Conservation (phyloP, 2,888 invertebrate genomes). For the Agrochola lychnidis region DNA sequence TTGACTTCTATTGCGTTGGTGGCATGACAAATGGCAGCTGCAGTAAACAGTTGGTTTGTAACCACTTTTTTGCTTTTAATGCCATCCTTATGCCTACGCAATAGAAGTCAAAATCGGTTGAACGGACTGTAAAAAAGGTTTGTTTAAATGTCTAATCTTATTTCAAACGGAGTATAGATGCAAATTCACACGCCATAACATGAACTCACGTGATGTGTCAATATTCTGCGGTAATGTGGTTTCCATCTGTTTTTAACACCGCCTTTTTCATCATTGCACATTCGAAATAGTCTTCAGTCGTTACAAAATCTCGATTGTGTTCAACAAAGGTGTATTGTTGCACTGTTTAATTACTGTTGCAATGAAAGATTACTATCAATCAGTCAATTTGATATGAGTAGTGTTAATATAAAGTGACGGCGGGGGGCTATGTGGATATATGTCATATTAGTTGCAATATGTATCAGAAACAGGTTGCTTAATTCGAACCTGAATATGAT, state of each 20-base stretch:
- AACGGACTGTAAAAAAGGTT: too few relatives aligned
- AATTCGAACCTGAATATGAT: conserved; percentile 2
- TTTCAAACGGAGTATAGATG: too few relatives aligned
- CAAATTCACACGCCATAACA: conserved; percentile 16
- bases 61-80: too few relatives aligned
- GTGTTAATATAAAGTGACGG: conserved; percentile 28
- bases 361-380: conserved; percentile 59
- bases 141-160: too few relatives aligned
- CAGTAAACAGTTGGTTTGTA: too few relatives aligned
- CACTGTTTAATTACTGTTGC: conserved; percentile 49
- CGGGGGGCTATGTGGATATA: conserved; percentile 2
- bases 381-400: conserved; percentile 48
- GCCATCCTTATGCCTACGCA: too few relatives aligned
- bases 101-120: too few relatives aligned
- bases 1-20: too few relatives aligned
- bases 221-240: conserved; percentile 24
- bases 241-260: background rate
- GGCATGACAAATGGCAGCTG: too few relatives aligned
- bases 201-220: conserved; percentile 10
- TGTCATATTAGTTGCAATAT: conserved; percentile 34
- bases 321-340: conserved; percentile 49
- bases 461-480: conserved; percentile 24
- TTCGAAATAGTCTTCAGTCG: conserved; percentile 9
- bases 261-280: conserved; percentile 16
- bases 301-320: conserved; percentile 38